Conservation (phyloP, 2,888 invertebrate genomes). For the Pyrochroa serraticornis region DNA sequence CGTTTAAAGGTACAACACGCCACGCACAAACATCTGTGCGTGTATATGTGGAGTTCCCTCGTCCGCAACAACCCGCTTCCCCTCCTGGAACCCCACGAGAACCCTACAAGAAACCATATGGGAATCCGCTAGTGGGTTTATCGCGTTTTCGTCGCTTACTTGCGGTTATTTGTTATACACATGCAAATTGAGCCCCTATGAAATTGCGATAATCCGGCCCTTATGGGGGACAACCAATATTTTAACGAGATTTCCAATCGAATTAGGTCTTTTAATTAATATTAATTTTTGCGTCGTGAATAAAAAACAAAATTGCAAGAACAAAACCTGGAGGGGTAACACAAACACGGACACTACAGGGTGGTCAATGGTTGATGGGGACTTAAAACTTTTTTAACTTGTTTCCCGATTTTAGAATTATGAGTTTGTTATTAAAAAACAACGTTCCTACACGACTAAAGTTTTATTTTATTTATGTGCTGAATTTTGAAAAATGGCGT, state of each 20-base stretch:
- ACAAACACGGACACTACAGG: no score
- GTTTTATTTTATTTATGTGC: no score
- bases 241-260: no score
- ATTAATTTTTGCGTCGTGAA: no score
- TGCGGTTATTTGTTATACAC: neutral
- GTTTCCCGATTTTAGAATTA: no score
- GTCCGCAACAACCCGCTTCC: conserved; percentile 11
- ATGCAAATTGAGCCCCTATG: neutral
- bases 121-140: conserved; percentile 11
- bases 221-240: neutral
- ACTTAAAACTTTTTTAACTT: no score
- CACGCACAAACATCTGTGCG: conserved; percentile 31
- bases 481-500: no score
- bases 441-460: no score
- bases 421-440: no score
- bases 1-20: conserved; percentile 28
- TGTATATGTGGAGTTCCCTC: conserved; percentile 19
- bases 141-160: neutral
- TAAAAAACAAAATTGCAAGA: no score
- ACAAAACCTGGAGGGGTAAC: neutral
- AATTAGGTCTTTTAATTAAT: no score
- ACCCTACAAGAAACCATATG: conserved; percentile 17
- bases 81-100: conserved; percentile 9
- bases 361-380: no score
- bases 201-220: neutral